These are phyloP conservation scores for Hylyphantes graminicola DNA, from an alignment of 1,140 invertebrate species.

Conservation along the genomic window DNA sequence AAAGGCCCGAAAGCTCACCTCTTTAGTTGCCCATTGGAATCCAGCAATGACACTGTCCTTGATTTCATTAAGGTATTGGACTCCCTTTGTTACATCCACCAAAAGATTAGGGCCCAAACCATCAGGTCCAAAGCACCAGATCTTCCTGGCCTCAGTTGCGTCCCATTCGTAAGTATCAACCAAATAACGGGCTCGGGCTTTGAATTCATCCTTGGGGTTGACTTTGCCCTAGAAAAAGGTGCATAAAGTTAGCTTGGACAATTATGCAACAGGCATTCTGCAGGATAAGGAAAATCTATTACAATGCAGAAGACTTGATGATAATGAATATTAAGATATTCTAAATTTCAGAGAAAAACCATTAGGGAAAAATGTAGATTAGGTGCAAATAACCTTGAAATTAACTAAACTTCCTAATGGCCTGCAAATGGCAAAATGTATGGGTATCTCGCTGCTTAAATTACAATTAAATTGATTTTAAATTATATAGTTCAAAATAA, in stretches of 20 bases:
- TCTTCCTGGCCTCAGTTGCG: constrained; percentile 97
- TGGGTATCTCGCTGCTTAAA: too few species aligned
- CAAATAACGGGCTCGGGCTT: constrained; percentile 91
- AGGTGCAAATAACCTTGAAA: too few species aligned
- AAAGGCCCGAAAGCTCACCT: constrained; percentile 70
- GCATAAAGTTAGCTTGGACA: background rate
- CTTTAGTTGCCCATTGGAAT: constrained; percentile 99
- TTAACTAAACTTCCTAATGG: too few species aligned
- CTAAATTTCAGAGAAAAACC: too few species aligned
- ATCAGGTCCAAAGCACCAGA: constrained; percentile 99
- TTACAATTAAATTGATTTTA: too few species aligned
- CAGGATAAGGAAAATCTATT: too few species aligned
- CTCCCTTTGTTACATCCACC: constrained; percentile 97
- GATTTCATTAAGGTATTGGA: constrained; percentile 98
- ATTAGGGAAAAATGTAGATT: too few species aligned
- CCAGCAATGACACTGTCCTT: constrained; percentile 97
- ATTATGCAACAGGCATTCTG: background rate
- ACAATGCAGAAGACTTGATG: too few species aligned
- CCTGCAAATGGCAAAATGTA: too few species aligned
- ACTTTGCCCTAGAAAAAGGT: constrained; percentile 80
- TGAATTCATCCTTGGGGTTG: constrained; percentile 96
- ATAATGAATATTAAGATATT: too few species aligned
- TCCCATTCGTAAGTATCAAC: constrained; percentile 97
- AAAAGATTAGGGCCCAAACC: constrained; percentile 97
- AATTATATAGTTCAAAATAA: too few species aligned